Base-by-base conservation (phyloP, 2,797 vertebrate genomes). In the Cirrhinus mrigala region DNA sequence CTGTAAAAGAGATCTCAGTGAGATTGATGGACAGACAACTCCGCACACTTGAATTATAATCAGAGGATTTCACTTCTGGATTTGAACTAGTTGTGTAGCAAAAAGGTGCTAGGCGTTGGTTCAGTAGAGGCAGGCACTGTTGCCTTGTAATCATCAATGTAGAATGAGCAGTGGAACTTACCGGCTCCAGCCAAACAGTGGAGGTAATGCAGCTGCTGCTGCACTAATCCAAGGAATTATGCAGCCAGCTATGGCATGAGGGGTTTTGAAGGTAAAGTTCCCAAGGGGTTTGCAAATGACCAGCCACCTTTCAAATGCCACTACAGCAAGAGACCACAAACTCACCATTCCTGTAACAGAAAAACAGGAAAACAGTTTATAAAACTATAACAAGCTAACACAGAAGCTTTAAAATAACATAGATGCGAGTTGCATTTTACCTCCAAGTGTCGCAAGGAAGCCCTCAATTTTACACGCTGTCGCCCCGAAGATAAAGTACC, bases 231-330 rank as follows among this genome's bases (percentile, higher is more conserved):
- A 96, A 6, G 95, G 95, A 54, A 93, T 0, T 1, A 81, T 83
- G 24, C 95, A 96, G 85, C 94, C 94, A 15, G 87, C 83, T 1
- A 95, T 58, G 18, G 95, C 95, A 50, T 96, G 95, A 71, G 90
- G 82, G 6, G 93, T 89, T 64, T 91, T 95, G 91, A 96, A 96
- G 24, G 83, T 54, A 69, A 96, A 96, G 90, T 92, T 95, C 1
- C 95, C 94, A 0, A 96, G 79, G 6, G 95, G 95, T 64, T 96
- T 96, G 90, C 95, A 96, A 89, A 96, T 91, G 46, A 96, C 94
- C 86, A 96, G 88, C 93, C 94, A 96, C 79, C 95, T 92, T 87
- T 96, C 94, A 79, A 96, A 93, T 1, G 94, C 94, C 62, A 96
- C 74, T 69, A 96, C 94, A 27, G 94, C 94, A 27, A 95, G 92